phyloP scores from a whole-genome alignment of 1,140 invertebrate genomes.

The Dufourea novaeangliae region DNA sequence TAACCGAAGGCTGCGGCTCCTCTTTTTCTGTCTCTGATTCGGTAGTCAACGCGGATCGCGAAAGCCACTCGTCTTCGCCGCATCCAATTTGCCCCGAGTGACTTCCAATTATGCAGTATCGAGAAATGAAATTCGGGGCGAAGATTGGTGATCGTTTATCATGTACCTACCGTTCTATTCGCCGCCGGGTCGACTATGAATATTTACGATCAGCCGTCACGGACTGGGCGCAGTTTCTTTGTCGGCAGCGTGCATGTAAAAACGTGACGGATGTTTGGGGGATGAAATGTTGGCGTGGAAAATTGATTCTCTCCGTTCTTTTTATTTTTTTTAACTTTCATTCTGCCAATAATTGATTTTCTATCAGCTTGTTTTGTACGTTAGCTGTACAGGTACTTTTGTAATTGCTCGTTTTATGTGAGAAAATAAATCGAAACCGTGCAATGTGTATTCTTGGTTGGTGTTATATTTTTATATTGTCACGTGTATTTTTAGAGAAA shows the following conservation, averaged over 20 bases:
- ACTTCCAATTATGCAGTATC: slow-evolving; percentile 55
- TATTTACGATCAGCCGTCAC: slow-evolving; percentile 15
- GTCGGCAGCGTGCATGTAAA: neutral
- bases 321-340: no score
- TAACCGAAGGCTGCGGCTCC: neutral
- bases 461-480: no score
- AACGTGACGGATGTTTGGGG: neutral
- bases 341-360: no score
- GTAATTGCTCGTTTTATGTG: no score
- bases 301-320: neutral
- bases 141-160: slow-evolving; percentile 46
- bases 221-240: slow-evolving; percentile 9
- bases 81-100: slow-evolving; percentile 48
- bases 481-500: no score
- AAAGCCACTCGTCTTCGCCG: slow-evolving; percentile 50
- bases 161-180: slow-evolving; percentile 7
- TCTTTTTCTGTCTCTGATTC: slow-evolving; percentile 2
- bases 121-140: slow-evolving; percentile 47
- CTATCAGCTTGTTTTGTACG: no score
- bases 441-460: no score
- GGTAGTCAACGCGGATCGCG: slow-evolving; percentile 17
- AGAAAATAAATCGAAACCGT: no score
- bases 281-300: neutral
- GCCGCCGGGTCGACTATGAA: slow-evolving; percentile 6
- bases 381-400: no score